Percentiles rank a stretch among this genome's conserved stretches.
These are phyloP conservation scores for Bambusicola thoracicus DNA, from an alignment of 2,113 vertebrate species.

Conservation along the genomic window DNA sequence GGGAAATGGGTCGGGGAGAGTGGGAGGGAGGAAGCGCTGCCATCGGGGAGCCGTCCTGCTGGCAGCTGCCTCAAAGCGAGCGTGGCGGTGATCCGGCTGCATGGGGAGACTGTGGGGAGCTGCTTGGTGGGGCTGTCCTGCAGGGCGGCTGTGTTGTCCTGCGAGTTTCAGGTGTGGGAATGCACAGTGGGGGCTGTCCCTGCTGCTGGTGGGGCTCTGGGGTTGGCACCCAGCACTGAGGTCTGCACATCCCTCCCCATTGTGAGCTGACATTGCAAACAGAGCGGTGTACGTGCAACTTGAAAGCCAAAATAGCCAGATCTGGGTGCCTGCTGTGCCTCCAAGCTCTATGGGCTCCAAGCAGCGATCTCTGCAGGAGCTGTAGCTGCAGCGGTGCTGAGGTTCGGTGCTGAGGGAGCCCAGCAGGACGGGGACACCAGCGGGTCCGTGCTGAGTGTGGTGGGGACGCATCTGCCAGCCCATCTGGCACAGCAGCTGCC, in stretches of 20 bases:
- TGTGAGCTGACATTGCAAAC: not conserved
- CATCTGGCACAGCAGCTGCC: slow-evolving; percentile 33
- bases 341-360: not conserved
- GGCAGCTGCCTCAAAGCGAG: not conserved
- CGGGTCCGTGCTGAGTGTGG: not conserved
- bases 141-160: accelerated
- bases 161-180: not conserved
- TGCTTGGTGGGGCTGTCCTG: not conserved
- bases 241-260: not conserved
- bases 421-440: accelerated
- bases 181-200: not conserved
- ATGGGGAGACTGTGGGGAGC: accelerated
- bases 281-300: not conserved
- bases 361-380: not conserved
- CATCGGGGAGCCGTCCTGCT: not conserved
- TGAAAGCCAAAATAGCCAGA: accelerated
- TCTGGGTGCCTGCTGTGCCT: not conserved
- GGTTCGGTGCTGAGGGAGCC: not conserved
- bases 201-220: not conserved
- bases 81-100: accelerated
- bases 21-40: not conserved
- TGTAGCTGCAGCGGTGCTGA: accelerated
- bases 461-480: not conserved
- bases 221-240: not conserved
- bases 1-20: not conserved